Base-by-base conservation (phyloP, 2,888 invertebrate genomes). In the Mactromeris polynyma region DNA sequence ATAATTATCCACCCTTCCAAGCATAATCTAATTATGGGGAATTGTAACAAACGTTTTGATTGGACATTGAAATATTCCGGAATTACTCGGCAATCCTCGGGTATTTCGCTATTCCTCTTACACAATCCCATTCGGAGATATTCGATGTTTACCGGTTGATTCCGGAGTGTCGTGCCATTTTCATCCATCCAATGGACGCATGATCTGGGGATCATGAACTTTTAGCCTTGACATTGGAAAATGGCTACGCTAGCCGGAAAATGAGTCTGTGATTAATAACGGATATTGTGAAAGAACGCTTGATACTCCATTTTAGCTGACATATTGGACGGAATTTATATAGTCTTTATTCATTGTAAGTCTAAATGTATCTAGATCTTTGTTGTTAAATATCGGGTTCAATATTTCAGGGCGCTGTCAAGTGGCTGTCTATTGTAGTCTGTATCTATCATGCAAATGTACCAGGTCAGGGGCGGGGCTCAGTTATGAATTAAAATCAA, bases 221-320 rank as follows among this genome's bases (percentile, higher is more conserved):
- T 36, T 73, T 73, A 33, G 73, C 73, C 73, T 33, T 73, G 73
- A 73, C 73, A 36, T 73, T 73, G 33, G 19, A 58, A n/a, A 9
- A 73, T 73, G 73, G 9, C 36, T 36, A 19, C 33, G 73, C 33
- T 36, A 19, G 73, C 31, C 73, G 73, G 36, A 73, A 73, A 73
- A 73, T 33, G 33, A 3, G 33, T 73, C 36, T 26, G 73, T 73
- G 73, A 36, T 36, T 36, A 7, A 36, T 36, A n/a, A 26, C 26
- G 33, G 19, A 36, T 73, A 2, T 4, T 73, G 14, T 36, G 19
- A 36, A 36, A 36, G 7, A 73, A 19, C 0, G 17, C 36, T 33
- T 73, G 73, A 73, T 73, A 26, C 14, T 73, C 58, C 17, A 73
- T 36, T 73, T 33, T 17, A 14, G 36, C 26, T 14, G 73, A 73